Evolutionary conservation across 2,113 vertebrate genomes (phyloP), one percentile per base, ranked within the genome.

Genomic region (Coturnix japonica): DNA sequence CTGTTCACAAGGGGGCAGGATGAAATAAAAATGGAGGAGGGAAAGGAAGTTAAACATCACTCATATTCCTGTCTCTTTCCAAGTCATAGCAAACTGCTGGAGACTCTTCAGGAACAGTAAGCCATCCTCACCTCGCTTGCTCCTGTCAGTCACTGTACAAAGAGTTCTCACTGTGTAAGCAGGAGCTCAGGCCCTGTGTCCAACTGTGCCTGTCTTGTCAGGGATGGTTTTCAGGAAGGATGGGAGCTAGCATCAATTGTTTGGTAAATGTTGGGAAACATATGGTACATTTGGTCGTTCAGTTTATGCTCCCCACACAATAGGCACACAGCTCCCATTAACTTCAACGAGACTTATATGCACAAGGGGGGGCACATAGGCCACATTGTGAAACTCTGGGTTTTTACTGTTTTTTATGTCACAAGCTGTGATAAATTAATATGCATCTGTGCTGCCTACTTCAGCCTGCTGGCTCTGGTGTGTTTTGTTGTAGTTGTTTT

Each of bases 251-350:
- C 11, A 72, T 44, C 61, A 30, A 2, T n/a, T 78, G 60, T 63
- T 63, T 39, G 16, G 60, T 26, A 63, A 39, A 63, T 39, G 16
- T 12, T 28, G 60, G 60, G 3, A 76, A 95, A 37, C 77, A 87
- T 66, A 59, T 57, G 81, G 46, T 82, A 31, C 26, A 13, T 81
- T 85, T 93, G 35, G 31, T 25, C 81, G 46, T 43, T 88, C 17
- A 26, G 65, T 76, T 92, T 83, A 22, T 73, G 37, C 23, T 89
- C 37, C 66, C 37, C 46, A 8, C 64, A 53, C 3, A 4, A 82
- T 9, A 43, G 73, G 75, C 89, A 67, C 79, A 46, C 53, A 87
- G 82, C 65, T 92, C 53, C 80, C 37, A 54, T 94, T 91, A 89
- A 85, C 69, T 85, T 79, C 72, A 91, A 83, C 60, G 85, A 87